Evolutionary conservation across 2,888 invertebrate species (phyloP).

Genomic region (Colletes collaris): DNA sequence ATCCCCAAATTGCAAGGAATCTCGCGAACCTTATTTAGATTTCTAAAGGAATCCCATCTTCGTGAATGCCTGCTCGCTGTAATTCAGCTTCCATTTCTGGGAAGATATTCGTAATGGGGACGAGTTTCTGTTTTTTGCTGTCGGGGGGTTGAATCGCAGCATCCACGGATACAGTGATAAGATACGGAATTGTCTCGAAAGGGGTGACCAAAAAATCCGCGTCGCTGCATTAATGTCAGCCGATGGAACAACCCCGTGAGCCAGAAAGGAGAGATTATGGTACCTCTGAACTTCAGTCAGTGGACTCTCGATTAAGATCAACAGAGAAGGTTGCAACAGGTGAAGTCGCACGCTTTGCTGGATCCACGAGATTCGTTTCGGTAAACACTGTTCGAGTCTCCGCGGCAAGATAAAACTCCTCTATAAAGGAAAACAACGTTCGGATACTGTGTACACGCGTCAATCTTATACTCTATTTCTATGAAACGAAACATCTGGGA

Average conservation of each 20-base stretch:
- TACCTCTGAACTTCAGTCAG: constrained; percentile 55
- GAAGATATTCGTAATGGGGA: constrained; percentile 5
- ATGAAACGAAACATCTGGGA: neutral
- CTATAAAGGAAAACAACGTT: constrained; percentile 17
- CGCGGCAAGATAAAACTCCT: constrained; percentile 14
- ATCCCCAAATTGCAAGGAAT: neutral
- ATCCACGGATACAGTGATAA: neutral
- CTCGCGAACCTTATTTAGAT: neutral
- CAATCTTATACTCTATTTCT: neutral
- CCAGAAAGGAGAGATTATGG: constrained; percentile 47
- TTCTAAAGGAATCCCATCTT: neutral
- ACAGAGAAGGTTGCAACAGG: constrained; percentile 68
- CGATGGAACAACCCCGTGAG: constrained; percentile 5
- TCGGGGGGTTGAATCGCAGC: neutral
- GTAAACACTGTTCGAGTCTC: constrained; percentile 25
- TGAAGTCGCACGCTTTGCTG: constrained; percentile 59
- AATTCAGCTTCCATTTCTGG: neutral
- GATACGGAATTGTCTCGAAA: constrained; percentile 19
- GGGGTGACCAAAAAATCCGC: constrained; percentile 22
- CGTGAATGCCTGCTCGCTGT: neutral
- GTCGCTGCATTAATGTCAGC: constrained; percentile 7
- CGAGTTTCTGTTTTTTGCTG: neutral
- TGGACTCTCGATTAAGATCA: constrained; percentile 62
- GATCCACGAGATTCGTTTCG: constrained; percentile 54
- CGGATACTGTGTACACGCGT: neutral